These are phyloP conservation scores for Monopis laevigella DNA, from an alignment of 2,888 invertebrate genomes.

Conservation along the genomic window DNA sequence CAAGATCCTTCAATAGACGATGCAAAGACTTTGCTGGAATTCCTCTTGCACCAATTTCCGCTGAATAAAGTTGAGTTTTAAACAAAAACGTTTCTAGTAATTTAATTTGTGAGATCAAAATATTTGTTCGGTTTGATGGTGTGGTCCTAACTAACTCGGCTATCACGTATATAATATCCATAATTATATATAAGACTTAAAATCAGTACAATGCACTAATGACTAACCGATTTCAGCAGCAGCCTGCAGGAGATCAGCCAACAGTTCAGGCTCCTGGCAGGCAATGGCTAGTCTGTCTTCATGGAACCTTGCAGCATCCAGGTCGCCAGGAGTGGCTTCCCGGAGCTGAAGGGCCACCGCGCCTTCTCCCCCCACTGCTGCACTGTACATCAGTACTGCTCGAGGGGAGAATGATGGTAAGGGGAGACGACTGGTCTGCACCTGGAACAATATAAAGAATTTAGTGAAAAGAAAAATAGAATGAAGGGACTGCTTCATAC, in stretches of 20 bases:
- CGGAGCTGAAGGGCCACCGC: conserved; percentile 70
- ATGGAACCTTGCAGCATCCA: conserved; percentile 56
- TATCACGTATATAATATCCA: no score
- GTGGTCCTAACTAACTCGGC: no score
- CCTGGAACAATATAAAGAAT: conserved; percentile 25
- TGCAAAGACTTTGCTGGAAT: no score
- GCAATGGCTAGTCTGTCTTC: conserved; percentile 77
- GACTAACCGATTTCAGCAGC: conserved; percentile 63
- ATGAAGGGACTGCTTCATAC: no score
- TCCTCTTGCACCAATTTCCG: no score
- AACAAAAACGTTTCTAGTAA: no score
- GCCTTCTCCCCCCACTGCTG: conserved; percentile 70
- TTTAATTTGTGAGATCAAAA: no score
- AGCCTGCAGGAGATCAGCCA: conserved; percentile 77
- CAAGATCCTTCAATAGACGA: no score
- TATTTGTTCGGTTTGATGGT: no score
- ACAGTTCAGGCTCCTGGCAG: conserved; percentile 79
- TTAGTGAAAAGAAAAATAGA: no score
- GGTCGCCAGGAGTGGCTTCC: conserved; percentile 62
- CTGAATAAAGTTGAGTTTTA: no score
- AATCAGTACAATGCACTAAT: not conserved
- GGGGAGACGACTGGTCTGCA: conserved; percentile 59
- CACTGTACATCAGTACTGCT: conserved; percentile 76
- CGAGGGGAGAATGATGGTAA: conserved; percentile 64
- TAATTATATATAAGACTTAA: no score